Evolutionary conservation across 2,797 vertebrate species (phyloP).

Genomic region (Thamnophis elegans): DNA sequence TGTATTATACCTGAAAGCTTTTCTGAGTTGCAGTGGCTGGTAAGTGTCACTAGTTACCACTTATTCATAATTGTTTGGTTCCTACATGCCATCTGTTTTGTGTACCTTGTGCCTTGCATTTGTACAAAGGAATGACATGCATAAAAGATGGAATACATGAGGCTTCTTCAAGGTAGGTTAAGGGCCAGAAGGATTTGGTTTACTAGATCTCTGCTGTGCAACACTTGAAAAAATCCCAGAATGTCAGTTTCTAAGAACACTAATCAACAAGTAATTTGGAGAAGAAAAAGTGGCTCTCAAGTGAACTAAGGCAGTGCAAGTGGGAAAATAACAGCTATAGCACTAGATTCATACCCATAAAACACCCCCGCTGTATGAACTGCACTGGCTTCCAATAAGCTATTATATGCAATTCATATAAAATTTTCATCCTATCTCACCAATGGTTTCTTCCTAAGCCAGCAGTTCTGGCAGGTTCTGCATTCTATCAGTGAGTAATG

Average conservation of each 20-base stretch:
- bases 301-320: not conserved
- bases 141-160: not conserved
- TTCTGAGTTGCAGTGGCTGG: not conserved
- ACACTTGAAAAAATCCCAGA: not conserved
- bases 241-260: not conserved
- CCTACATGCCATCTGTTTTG: not conserved
- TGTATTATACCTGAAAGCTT: not conserved
- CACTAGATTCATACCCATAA: not conserved
- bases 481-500: not conserved
- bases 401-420: not conserved
- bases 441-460: not conserved
- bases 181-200: not conserved
- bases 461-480: not conserved
- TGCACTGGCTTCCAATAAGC: not conserved
- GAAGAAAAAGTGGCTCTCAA: not conserved
- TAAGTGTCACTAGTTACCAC: not conserved
- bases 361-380: not conserved
- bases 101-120: not conserved
- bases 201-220: not conserved
- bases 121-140: not conserved
- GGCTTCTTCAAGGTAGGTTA: not conserved
- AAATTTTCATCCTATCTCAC: not conserved
- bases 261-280: not conserved
- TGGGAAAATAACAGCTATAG: not conserved
- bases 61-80: not conserved